Evolutionary conservation across 1,140 invertebrate genomes (phyloP), one percentile per base, ranked within the genome.

Genomic region (Eriocheir sinensis): DNA sequence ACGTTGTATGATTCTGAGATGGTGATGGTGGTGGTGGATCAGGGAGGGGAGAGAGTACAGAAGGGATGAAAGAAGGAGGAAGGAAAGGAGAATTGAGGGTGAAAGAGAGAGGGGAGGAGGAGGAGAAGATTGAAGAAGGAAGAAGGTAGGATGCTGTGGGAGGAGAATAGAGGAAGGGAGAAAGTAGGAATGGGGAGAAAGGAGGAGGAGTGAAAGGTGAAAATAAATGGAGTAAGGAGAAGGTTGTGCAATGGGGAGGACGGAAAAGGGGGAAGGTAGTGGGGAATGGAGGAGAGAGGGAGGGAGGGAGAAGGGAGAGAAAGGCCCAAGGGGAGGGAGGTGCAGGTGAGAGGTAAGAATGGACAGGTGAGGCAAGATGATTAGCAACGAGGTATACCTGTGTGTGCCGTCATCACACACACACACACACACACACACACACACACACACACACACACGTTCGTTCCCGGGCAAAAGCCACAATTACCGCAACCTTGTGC

Each of bases 401-500:
- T 85, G 90, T 94, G 91, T 94, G 53, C n/a, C 60, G 27, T 72
- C 60, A 4, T 91, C 53, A 27, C 93, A 91, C 89, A 94, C 93
- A 94, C 36, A n/a, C n/a, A n/a, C n/a, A n/a, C n/a, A n/a, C n/a
- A n/a, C n/a, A n/a, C n/a, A n/a, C n/a, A n/a, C n/a, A n/a, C n/a
- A n/a, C n/a, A n/a, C n/a, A n/a, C n/a, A n/a, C n/a, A n/a, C n/a
- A n/a, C 53, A 27, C 93, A 91, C 89, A 94, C 93, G 91, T n/a
- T 91, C 89, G 91, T 94, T 85, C 83, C 85, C 53, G 79, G 79
- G 21, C 89, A 94, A 94, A 94, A 91, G 93, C 89, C 89, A 91
- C 53, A 94, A 94, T 94, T 91, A 94, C 91, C 89, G 80, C 93
- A 94, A 89, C 93, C 79, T 9, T 72, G 44, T 94, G 48, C 91